phyloP scores from a whole-genome alignment of 1,140 invertebrate species.

The Nasonia giraulti region DNA sequence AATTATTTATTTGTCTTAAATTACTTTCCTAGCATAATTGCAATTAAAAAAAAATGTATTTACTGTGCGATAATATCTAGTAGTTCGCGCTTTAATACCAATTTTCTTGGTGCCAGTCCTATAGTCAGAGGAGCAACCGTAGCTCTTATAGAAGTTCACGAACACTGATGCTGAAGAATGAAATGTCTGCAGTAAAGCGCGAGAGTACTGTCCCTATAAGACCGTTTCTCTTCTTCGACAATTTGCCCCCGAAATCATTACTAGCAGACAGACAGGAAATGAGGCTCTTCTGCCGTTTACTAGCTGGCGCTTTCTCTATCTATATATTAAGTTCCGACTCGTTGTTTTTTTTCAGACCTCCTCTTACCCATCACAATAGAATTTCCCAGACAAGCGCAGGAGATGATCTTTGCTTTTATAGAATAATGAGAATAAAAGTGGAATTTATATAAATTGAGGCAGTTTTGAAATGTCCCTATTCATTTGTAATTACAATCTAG shows the following conservation, averaged over 20 bases:
- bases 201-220: neutral
- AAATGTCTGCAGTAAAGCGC: neutral
- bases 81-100: neutral
- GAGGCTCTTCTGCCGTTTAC: neutral
- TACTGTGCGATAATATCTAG: neutral
- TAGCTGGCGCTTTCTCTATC: neutral
- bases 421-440: neutral
- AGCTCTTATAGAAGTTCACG: neutral
- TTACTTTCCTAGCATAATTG: too few relatives aligned
- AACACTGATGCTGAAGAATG: neutral
- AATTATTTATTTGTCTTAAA: too few relatives aligned
- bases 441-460: too few relatives aligned
- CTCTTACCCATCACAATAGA: neutral
- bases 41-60: too few relatives aligned
- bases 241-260: neutral
- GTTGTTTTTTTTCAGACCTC: neutral
- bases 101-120: neutral
- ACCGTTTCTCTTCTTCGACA: neutral
- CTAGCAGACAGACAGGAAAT: neutral
- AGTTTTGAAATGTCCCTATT: too few relatives aligned
- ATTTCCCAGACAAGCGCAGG: neutral
- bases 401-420: neutral
- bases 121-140: neutral
- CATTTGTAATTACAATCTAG: too few relatives aligned
- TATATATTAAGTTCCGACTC: neutral